Percentiles rank a stretch among this genome's conserved stretches.
phyloP scores from a whole-genome alignment of 1,140 invertebrate species.

The Drosophila novamexicana region DNA sequence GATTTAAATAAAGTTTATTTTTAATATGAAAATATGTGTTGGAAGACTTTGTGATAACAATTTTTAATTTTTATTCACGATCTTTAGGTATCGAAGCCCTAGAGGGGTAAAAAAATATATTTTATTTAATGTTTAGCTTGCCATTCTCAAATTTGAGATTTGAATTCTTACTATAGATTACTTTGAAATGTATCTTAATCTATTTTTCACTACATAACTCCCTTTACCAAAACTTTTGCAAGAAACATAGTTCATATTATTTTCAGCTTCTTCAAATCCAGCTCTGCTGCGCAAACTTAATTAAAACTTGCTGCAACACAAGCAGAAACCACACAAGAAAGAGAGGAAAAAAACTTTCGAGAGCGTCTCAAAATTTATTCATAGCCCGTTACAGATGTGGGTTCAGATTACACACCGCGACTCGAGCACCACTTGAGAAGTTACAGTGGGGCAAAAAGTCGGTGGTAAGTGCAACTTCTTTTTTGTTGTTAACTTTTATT shows the following conservation, averaged over 20 bases:
- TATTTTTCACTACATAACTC: not conserved
- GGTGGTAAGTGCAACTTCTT: constrained; percentile 30
- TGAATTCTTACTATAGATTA: too few relatives aligned
- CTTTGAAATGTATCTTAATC: not conserved
- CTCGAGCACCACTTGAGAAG: not conserved
- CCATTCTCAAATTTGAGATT: too few relatives aligned
- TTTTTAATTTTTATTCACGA: too few relatives aligned
- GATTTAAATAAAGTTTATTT: too few relatives aligned
- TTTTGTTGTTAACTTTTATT: constrained; percentile 13
- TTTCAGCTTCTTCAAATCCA: not conserved
- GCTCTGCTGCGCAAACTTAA: constrained; percentile 10
- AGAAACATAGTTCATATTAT: constrained; percentile 10
- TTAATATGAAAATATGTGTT: too few relatives aligned
- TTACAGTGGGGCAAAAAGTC: not conserved
- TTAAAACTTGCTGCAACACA: constrained; percentile 24
- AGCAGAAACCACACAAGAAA: constrained; percentile 24
- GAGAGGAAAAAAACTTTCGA: constrained; percentile 16
- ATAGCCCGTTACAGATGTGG: constrained; percentile 19
- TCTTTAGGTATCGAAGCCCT: too few relatives aligned
- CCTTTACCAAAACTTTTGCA: not conserved
- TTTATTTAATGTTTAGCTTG: too few relatives aligned
- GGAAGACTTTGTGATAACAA: too few relatives aligned
- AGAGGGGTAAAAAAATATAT: too few relatives aligned
- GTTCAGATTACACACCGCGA: constrained; percentile 31
- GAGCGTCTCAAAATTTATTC: constrained; percentile 24